phyloP scores from a whole-genome alignment of 2,113 vertebrate species.

The Tetrax tetrax region DNA sequence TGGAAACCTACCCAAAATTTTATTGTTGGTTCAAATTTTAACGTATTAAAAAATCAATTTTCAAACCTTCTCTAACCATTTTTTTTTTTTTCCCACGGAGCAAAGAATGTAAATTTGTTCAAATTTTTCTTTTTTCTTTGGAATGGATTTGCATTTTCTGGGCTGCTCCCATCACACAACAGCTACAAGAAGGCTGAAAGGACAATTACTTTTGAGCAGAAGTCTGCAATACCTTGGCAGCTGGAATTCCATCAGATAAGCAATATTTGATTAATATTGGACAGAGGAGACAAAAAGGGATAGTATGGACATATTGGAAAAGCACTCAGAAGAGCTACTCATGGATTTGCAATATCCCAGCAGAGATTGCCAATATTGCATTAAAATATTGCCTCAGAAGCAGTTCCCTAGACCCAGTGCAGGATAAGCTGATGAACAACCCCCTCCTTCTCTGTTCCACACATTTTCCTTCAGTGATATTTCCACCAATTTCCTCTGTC shows the following conservation, averaged over 20 bases:
- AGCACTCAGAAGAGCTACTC: conserved; percentile 19
- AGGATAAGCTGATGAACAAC: not conserved
- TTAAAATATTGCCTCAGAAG: conserved; percentile 62
- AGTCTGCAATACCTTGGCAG: conserved; percentile 17
- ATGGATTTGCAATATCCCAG: conserved; percentile 60
- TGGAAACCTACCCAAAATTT: not conserved
- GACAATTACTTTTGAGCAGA: not conserved
- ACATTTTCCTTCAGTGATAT: not conserved
- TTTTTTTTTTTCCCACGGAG: not conserved
- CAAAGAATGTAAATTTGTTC: not conserved
- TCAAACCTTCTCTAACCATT: not conserved
- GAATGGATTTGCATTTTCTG: not conserved
- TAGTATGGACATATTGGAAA: conserved; percentile 57
- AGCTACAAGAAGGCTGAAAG: not conserved
- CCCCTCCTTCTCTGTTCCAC: not conserved
- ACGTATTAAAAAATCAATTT: not conserved
- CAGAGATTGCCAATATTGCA: conserved; percentile 30
- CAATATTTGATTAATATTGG: conserved; percentile 62
- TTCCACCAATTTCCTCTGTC: not conserved
- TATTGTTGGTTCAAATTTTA: not conserved
- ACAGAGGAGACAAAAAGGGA: conserved; percentile 24
- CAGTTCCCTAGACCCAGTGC: not conserved
- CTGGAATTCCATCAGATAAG: conserved; percentile 45
- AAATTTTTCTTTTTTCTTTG: rapidly evolving
- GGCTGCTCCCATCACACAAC: rapidly evolving